Conservation (phyloP, 2,888 invertebrate species). For the Drosophila pseudotakahashii region DNA sequence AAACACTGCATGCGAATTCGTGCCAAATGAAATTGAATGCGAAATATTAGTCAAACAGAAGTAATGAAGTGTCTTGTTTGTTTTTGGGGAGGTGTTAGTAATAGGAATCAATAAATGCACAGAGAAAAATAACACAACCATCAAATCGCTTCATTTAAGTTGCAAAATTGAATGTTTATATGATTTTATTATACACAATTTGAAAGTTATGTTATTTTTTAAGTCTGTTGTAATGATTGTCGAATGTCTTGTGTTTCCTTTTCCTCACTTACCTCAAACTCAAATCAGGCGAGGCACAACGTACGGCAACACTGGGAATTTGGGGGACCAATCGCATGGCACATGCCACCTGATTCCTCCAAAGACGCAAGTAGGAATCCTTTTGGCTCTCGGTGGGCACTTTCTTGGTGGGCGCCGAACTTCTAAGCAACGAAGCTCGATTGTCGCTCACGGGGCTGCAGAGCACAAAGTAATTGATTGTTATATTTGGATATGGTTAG, state of each 20-base stretch:
- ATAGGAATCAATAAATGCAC: constrained; percentile 2
- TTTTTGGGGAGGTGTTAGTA: constrained; percentile 14
- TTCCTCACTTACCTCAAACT: constrained; percentile 90
- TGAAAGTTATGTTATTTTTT: background rate
- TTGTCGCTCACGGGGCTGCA: constrained; percentile 97
- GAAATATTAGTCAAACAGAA: constrained; percentile 60
- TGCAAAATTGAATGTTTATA: background rate
- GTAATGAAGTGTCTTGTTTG: constrained; percentile 46
- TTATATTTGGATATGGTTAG: background rate
- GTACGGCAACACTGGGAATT: constrained; percentile 92
- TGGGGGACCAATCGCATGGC: constrained; percentile 98
- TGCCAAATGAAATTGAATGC: constrained; percentile 50
- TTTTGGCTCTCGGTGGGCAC: constrained; percentile 92
- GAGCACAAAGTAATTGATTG: background rate
- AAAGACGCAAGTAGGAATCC: constrained; percentile 97
- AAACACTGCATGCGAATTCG: constrained; percentile 29
- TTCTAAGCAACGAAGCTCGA: constrained; percentile 95
- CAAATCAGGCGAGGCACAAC: constrained; percentile 96
- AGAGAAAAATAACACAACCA: background rate
- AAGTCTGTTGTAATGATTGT: background rate
- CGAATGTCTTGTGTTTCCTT: background rate
- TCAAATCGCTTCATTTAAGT: background rate
- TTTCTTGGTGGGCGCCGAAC: constrained; percentile 94
- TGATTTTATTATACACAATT: background rate
- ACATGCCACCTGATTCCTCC: constrained; percentile 98